These are phyloP conservation scores for Drosophila rubida DNA, from an alignment of 2,888 invertebrate genomes.

Conservation along the genomic window DNA sequence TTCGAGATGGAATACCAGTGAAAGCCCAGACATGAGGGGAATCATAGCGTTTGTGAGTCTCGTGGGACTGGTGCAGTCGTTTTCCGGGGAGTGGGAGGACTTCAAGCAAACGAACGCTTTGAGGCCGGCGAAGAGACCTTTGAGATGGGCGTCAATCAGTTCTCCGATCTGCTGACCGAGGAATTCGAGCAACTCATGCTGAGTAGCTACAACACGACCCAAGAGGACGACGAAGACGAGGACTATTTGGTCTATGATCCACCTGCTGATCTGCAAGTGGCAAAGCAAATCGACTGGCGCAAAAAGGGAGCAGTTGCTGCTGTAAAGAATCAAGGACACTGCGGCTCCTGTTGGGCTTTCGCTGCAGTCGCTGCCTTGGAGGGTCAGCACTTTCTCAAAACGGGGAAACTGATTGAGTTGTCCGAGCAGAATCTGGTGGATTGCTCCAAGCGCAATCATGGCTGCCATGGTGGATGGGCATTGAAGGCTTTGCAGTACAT, in stretches of 20 bases:
- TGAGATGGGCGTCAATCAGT: constrained; percentile 91
- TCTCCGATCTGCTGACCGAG: constrained; percentile 92
- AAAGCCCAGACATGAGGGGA: constrained; percentile 16
- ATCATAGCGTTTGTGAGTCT: constrained; percentile 5
- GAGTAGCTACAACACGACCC: constrained; percentile 15
- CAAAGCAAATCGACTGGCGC: constrained; percentile 93
- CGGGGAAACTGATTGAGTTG: constrained; percentile 90
- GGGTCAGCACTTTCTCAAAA: constrained; percentile 93
- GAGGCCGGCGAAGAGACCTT: constrained; percentile 88
- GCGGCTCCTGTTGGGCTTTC: constrained; percentile 97
- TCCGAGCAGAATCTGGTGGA: constrained; percentile 97
- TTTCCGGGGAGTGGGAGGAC: constrained; percentile 20
- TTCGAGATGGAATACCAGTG: not conserved
- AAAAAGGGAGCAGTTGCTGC: constrained; percentile 92
- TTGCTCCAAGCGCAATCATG: constrained; percentile 92
- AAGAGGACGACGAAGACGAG: constrained; percentile 31
- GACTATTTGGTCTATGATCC: constrained; percentile 66
- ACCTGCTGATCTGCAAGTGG: constrained; percentile 87
- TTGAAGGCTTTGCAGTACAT: constrained; percentile 93
- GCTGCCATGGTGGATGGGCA: constrained; percentile 91
- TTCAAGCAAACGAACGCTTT: constrained; percentile 88
- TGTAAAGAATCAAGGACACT: constrained; percentile 94
- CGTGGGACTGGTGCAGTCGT: not conserved
- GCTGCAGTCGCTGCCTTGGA: constrained; percentile 95
- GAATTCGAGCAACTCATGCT: constrained; percentile 88